These are phyloP conservation scores for Drosophila niveifrons DNA, from an alignment of 2,888 invertebrate species.

Conservation along the genomic window DNA sequence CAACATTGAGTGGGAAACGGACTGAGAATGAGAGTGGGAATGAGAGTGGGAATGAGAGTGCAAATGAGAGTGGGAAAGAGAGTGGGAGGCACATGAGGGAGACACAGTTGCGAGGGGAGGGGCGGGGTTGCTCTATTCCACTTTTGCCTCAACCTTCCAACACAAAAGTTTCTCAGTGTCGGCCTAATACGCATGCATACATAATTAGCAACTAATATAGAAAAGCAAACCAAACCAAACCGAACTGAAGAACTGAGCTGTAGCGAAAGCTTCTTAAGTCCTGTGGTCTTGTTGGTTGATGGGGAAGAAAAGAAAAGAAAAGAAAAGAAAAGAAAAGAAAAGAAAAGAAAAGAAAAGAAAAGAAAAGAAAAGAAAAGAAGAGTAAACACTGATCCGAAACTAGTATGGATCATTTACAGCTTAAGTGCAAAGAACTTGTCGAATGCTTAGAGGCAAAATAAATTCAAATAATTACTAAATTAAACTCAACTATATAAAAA, in stretches of 20 bases:
- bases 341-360: not conserved
- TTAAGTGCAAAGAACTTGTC: too few species aligned
- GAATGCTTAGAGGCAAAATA: too few species aligned
- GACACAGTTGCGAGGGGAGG: conserved; percentile 2
- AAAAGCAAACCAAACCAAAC: conserved; percentile 18
- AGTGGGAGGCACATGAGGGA: too few species aligned
- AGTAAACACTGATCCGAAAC: too few species aligned
- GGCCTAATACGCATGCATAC: conserved; percentile 72
- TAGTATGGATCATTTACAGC: too few species aligned
- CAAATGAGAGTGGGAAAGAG: too few species aligned
- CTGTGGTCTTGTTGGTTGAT: not conserved
- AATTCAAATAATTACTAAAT: too few species aligned
- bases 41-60: too few species aligned
- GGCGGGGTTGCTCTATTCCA: conserved; percentile 24
- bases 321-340: not conserved
- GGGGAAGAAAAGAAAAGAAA: not conserved
- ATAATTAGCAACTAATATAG: conserved; percentile 52
- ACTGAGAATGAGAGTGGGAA: too few species aligned
- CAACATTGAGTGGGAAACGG: not conserved
- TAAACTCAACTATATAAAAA: too few species aligned
- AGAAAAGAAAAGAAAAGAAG: not conserved
- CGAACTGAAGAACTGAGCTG: conserved; percentile 7
- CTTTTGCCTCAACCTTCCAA: conserved; percentile 15
- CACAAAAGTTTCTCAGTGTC: conserved; percentile 56
- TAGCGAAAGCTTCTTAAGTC: conserved; percentile 19